Evolutionary conservation across 2,113 vertebrate genomes (phyloP).

Genomic region (Siniperca chuatsi): DNA sequence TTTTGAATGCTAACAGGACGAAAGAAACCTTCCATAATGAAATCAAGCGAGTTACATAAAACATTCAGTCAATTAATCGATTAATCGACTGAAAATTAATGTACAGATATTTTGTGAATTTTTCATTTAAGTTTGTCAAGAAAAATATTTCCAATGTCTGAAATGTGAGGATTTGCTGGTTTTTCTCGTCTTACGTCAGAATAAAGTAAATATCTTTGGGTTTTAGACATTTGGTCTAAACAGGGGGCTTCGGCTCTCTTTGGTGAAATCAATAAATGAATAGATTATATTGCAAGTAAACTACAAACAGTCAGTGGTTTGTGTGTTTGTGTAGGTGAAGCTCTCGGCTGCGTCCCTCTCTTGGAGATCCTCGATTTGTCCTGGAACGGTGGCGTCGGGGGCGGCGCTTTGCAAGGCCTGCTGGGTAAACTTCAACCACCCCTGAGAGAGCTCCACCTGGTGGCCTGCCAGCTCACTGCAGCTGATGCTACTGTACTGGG

Average conservation of each 20-base stretch:
- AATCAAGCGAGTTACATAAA: not conserved
- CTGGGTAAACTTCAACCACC: slow-evolving; percentile 78
- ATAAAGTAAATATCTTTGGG: not conserved
- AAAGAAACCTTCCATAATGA: too few relatives aligned
- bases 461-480: slow-evolving; percentile 86
- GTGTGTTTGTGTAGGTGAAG: slow-evolving; percentile 82
- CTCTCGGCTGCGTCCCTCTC: slow-evolving; percentile 80
- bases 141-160: not conserved
- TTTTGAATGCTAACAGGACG: too few relatives aligned
- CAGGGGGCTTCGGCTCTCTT: not conserved
- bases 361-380: slow-evolving; percentile 91
- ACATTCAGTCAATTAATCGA: not conserved
- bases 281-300: not conserved
- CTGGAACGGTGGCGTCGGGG: slow-evolving; percentile 89
- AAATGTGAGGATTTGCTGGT: not conserved
- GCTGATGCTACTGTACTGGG: slow-evolving; percentile 86
- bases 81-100: too few relatives aligned
- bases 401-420: slow-evolving; percentile 84
- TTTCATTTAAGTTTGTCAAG: not conserved
- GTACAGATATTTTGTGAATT: too few relatives aligned
- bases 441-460: slow-evolving; percentile 86
- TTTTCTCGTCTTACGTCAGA: too few relatives aligned
- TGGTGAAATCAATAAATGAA: not conserved
- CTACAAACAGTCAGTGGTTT: not conserved
- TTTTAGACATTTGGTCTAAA: too few relatives aligned